These are phyloP conservation scores for Vanessa tameamea DNA, from an alignment of 1,140 invertebrate species.

Conservation along the genomic window DNA sequence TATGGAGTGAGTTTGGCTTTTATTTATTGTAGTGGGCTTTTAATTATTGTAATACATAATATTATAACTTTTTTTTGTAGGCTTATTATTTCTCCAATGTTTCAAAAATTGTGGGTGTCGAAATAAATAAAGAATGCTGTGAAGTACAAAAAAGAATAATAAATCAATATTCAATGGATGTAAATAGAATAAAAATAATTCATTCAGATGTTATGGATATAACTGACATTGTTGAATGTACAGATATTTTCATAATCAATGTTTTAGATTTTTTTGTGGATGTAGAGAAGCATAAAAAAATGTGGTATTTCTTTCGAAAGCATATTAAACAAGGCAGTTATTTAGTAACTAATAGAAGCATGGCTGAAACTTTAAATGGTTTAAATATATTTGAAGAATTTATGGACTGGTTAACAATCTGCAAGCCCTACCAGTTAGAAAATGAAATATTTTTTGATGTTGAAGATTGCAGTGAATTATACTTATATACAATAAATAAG, in stretches of 20 bases:
- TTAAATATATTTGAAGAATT: slow-evolving; percentile 80
- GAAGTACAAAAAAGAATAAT: slow-evolving; percentile 83
- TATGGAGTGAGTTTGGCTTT: slow-evolving; percentile 82
- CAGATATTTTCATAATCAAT: slow-evolving; percentile 85
- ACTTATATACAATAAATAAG: slow-evolving; percentile 75
- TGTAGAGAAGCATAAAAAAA: slow-evolving; percentile 79
- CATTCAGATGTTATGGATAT: slow-evolving; percentile 82
- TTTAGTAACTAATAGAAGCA: slow-evolving; percentile 82
- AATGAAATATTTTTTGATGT: slow-evolving; percentile 75
- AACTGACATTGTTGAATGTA: slow-evolving; percentile 79
- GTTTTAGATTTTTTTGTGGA: slow-evolving; percentile 85
- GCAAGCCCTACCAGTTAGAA: slow-evolving; percentile 66
- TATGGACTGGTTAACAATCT: slow-evolving; percentile 78
- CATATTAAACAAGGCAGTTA: slow-evolving; percentile 81
- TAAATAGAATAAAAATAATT: slow-evolving; percentile 81
- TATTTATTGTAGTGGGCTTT: slow-evolving; percentile 24
- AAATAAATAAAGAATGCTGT: slow-evolving; percentile 86
- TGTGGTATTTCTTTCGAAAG: slow-evolving; percentile 83
- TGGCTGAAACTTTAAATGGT: slow-evolving; percentile 78
- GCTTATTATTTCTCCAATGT: slow-evolving; percentile 84
- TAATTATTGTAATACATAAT: neutral
- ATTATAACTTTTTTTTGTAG: slow-evolving; percentile 72
- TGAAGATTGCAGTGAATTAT: slow-evolving; percentile 70
- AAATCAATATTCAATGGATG: slow-evolving; percentile 81
- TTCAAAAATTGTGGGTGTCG: slow-evolving; percentile 84